Evolutionary conservation across 1,140 invertebrate species (phyloP).

Genomic region (Phortica variegata): DNA sequence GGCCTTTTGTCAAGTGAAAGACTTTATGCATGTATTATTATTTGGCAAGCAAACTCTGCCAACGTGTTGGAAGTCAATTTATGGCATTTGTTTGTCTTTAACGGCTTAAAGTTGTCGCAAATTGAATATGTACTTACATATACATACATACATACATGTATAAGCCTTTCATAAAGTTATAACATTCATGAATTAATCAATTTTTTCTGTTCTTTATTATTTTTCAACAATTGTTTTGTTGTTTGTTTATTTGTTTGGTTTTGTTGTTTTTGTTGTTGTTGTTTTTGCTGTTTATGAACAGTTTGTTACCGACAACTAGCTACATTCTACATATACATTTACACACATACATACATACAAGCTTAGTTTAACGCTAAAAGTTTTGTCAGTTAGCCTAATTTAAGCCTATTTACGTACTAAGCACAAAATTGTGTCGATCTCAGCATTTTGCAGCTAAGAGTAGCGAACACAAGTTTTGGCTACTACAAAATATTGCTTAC

Average conservation of each 20-base stretch:
- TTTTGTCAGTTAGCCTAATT: conserved; percentile 27
- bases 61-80: not conserved
- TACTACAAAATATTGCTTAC: conserved; percentile 44
- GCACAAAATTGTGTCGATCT: not conserved
- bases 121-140: not conserved
- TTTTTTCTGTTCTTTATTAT: too few relatives aligned
- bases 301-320: too few relatives aligned
- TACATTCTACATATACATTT: conserved; percentile 13
- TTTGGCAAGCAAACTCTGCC: not conserved
- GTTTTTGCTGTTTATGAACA: too few relatives aligned
- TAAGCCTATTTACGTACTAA: conserved; percentile 38
- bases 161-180: not conserved
- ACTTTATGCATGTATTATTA: conserved; percentile 2
- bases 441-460: conserved; percentile 10
- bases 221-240: too few relatives aligned
- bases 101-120: conserved; percentile 9
- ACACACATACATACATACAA: conserved; percentile 18
- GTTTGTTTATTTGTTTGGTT: too few relatives aligned
- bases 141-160: conserved; percentile 21
- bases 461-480: conserved; percentile 18
- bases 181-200: not conserved
- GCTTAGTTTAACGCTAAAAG: too few relatives aligned
- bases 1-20: conserved; percentile 17
- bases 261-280: too few relatives aligned
- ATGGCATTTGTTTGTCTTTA: conserved; percentile 2